phyloP scores from a whole-genome alignment of 1,140 invertebrate genomes.

The Triops cancriformis region DNA sequence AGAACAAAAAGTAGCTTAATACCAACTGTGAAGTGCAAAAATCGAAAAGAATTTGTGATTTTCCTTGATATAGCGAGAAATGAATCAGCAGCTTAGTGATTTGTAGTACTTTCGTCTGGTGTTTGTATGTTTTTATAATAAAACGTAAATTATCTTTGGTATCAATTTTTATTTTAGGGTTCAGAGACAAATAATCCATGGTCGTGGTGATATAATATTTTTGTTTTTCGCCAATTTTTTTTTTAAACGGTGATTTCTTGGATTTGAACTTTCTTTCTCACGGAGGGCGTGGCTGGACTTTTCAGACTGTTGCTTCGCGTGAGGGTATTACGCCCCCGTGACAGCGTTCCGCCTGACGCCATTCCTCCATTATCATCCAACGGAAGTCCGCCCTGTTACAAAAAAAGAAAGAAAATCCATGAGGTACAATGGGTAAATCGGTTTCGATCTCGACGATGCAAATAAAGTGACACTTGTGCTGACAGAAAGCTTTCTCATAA shows the following conservation, averaged over 20 bases:
- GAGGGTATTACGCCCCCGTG: not conserved
- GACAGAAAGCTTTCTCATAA: too few species aligned
- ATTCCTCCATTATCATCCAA: not conserved
- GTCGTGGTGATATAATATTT: not conserved
- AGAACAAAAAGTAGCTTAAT: too few species aligned
- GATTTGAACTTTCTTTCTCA: constrained; percentile 3
- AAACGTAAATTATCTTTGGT: not conserved
- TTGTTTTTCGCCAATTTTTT: not conserved
- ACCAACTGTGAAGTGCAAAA: too few species aligned
- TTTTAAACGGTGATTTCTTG: not conserved
- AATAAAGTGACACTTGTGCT: too few species aligned
- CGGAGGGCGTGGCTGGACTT: not conserved
- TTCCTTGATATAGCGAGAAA: too few species aligned
- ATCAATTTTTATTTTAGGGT: not conserved
- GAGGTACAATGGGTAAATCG: not conserved
- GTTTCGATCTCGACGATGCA: too few species aligned
- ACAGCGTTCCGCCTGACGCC: not conserved
- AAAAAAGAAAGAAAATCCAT: not conserved
- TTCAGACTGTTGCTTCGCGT: not conserved
- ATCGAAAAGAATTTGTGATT: too few species aligned
- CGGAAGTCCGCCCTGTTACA: not conserved
- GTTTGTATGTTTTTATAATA: not conserved
- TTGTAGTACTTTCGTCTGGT: not conserved
- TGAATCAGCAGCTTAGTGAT: too few species aligned
- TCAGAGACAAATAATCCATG: not conserved